Evolutionary conservation across 2,113 vertebrate species (phyloP), one percentile per base, ranked within the genome.

Genomic region (Cavia aperea): DNA sequence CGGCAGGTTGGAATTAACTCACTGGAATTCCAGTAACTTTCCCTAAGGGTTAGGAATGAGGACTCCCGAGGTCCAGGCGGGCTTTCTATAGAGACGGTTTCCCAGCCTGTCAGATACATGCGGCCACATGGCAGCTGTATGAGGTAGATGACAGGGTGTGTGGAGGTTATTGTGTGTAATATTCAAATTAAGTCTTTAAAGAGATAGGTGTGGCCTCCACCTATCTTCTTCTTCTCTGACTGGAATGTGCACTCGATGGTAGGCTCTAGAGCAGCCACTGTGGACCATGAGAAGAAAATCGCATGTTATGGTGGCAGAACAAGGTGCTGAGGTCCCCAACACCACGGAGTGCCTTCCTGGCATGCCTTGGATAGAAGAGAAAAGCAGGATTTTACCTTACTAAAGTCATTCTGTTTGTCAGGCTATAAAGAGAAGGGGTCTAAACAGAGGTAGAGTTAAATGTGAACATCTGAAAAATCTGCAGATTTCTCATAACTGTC

Each of bases 71-170:
- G 68, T 21, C 2, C 36, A 70, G 68, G 21, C 4, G 68, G 68
- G 68, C 36, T 70, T 70, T 18, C 16, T 19, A 10, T 39, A 8
- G 70, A 21, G n/a, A 46, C 16, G 3, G 24, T 11, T 70, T 49
- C 81, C 26, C 29, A 62, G 72, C 2, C 79, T 16, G 14, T 78
- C 46, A 51, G 43, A 31, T 5, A n/a, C 46, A 18, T 4, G 31
- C 7, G 31, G n/a, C 65, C 68, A 14, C 0, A 9, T 29, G 73
- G n/a, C n/a, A 19, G 3, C 15, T 1, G 10, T 1, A 3, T 2
- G 5, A 36, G 63, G 31, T 5, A 36, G 58, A 31, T 54, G 54
- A 23, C 12, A 51, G 31, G 19, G 33, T 10, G 8, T 21, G 33
- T 39, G 11, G 49, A 46, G 51, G 46, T 43, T 13, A 15, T 15